Evolutionary conservation across 2,113 vertebrate genomes (phyloP).

Genomic region (Callipepla californica): DNA sequence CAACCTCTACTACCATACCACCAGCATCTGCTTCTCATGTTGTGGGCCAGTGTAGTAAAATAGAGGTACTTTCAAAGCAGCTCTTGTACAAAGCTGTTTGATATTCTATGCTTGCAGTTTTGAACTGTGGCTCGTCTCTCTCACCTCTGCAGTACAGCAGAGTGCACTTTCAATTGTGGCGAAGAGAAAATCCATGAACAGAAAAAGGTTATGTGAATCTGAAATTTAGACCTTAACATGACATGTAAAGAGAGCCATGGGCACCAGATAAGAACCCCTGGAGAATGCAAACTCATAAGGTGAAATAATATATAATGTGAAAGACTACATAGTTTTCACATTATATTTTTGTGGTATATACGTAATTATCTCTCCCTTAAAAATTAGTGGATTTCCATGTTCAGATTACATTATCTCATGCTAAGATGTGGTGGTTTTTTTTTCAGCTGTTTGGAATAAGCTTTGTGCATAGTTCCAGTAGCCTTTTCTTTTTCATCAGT

Average conservation of each 20-base stretch:
- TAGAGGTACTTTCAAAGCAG: background rate
- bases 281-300: background rate
- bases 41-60: background rate
- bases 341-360: background rate
- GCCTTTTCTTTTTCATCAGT: background rate
- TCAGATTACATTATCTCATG: background rate
- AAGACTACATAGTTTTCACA: fast-evolving
- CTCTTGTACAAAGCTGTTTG: background rate
- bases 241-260: background rate
- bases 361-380: background rate
- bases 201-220: background rate
- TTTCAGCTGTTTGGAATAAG: background rate
- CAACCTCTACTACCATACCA: background rate
- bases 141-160: fast-evolving
- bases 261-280: background rate
- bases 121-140: background rate
- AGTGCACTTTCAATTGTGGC: background rate
- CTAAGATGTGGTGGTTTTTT: background rate
- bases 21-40: background rate
- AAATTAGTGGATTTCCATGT: background rate
- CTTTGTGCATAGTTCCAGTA: background rate
- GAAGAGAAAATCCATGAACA: background rate
- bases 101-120: background rate
- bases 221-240: background rate
- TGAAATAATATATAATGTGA: background rate